Evolutionary conservation across 2,113 vertebrate genomes (phyloP).

Genomic region (Cettia cetti): DNA sequence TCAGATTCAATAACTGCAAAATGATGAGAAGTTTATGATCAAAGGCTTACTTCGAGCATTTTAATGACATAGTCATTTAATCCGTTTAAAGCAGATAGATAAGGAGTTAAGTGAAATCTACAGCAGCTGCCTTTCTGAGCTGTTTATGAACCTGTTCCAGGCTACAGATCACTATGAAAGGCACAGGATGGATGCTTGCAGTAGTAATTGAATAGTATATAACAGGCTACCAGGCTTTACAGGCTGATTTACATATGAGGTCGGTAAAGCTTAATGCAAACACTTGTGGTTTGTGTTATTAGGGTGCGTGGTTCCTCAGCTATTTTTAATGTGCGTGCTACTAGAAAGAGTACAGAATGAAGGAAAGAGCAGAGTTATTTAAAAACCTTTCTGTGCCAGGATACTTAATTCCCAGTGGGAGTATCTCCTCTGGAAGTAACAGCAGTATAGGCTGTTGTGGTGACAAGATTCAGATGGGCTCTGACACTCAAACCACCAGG

Average conservation of each 20-base stretch:
- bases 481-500: background rate
- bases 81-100: constrained; percentile 42
- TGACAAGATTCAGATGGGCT: background rate
- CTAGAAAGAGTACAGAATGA: background rate
- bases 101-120: constrained; percentile 58
- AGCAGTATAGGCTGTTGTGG: background rate
- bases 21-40: constrained; percentile 53
- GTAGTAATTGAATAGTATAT: background rate
- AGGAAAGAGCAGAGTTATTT: background rate
- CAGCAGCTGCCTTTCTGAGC: background rate
- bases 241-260: background rate
- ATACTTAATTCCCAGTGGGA: background rate
- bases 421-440: background rate
- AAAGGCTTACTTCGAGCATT: constrained; percentile 54
- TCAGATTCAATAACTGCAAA: constrained; percentile 41
- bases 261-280: background rate
- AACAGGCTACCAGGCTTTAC: background rate
- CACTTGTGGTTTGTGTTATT: background rate
- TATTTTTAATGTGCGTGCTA: background rate
- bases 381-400: background rate
- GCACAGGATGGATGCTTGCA: background rate
- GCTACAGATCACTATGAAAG: constrained; percentile 7
- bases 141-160: constrained; percentile 30
- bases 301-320: background rate
- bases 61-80: constrained; percentile 35